These are phyloP conservation scores for Spondyliosoma cantharus DNA, from an alignment of 2,797 vertebrate species.

Conservation along the genomic window DNA sequence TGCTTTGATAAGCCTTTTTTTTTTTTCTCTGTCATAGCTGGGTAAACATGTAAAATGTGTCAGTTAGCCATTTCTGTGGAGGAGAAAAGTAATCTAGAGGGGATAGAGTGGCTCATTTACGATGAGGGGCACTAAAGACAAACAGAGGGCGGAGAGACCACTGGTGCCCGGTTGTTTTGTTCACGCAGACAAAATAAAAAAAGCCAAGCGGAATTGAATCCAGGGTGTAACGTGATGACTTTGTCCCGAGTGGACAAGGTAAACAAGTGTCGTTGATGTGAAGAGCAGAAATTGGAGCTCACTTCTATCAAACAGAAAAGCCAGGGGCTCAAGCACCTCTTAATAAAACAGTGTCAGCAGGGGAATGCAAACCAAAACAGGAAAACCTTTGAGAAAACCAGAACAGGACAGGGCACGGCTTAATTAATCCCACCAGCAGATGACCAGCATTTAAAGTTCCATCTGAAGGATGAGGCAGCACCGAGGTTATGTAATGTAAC, in stretches of 20 bases:
- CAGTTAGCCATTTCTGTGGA: slow-evolving; percentile 35
- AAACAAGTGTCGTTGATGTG: slow-evolving; percentile 55
- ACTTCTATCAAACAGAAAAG: slow-evolving; percentile 24
- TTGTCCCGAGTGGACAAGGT: slow-evolving; percentile 41
- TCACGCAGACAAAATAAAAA: slow-evolving; percentile 48
- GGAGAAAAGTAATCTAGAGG: slow-evolving; percentile 19
- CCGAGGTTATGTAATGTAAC: slow-evolving; percentile 20
- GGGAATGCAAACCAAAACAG: slow-evolving; percentile 37
- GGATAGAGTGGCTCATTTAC: slow-evolving; percentile 37
- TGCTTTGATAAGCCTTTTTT: slow-evolving; percentile 22
- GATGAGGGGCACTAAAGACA: slow-evolving; percentile 30
- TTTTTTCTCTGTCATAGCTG: slow-evolving; percentile 30
- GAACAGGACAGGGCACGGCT: slow-evolving; percentile 1
- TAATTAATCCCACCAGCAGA: slow-evolving; percentile 38
- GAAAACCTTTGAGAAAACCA: slow-evolving; percentile 14
- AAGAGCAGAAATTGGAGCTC: slow-evolving; percentile 44
- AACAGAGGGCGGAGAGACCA: slow-evolving; percentile 57
- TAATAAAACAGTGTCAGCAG: slow-evolving; percentile 50
- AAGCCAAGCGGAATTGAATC: slow-evolving; percentile 39
- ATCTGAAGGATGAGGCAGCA: background rate
- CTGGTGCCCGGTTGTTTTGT: slow-evolving; percentile 32
- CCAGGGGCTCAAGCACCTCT: slow-evolving; percentile 27
- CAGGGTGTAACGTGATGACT: slow-evolving; percentile 27
- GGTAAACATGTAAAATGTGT: slow-evolving; percentile 51
- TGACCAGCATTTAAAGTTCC: background rate